Conservation (phyloP, 2,888 invertebrate species). For the Trimorus sp. region DNA sequence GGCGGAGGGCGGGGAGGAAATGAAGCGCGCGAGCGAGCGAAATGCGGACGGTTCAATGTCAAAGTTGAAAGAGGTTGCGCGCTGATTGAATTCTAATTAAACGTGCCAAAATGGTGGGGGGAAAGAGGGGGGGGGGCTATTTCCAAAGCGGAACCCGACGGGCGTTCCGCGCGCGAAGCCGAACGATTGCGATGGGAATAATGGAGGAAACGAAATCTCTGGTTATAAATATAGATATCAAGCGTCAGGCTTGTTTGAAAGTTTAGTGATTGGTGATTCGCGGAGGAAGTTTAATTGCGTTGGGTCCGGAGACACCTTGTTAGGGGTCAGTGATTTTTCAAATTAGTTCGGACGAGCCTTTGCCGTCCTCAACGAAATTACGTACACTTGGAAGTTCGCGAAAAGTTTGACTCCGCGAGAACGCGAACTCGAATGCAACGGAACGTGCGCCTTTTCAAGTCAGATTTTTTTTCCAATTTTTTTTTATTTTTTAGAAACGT, state of each 20-base stretch:
- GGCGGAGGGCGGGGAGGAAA: background rate
- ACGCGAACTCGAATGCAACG: conserved; percentile 10
- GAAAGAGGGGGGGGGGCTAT: background rate
- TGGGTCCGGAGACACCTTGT: conserved; percentile 51
- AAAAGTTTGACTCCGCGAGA: conserved; percentile 20
- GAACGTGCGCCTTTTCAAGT: background rate
- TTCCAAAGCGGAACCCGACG: background rate
- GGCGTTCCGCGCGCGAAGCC: background rate
- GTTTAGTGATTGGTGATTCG: conserved; percentile 58
- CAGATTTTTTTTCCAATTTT: too few species aligned
- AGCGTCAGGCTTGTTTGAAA: conserved; percentile 59
- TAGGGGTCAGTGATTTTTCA: conserved; percentile 54
- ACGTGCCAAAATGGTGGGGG: conserved; percentile 79
- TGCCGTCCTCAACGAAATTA: background rate
- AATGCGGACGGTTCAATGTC: conserved; percentile 54
- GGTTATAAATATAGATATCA: conserved; percentile 55
- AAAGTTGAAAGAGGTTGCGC: conserved; percentile 77
- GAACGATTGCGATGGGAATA: conserved; percentile 9
- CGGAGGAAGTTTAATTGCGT: conserved; percentile 46
- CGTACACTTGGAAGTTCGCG: conserved; percentile 9
- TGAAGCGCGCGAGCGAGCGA: conserved; percentile 24
- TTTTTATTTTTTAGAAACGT: too few species aligned
- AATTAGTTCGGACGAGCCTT: conserved; percentile 38
- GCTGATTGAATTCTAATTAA: conserved; percentile 80
- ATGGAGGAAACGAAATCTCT: conserved; percentile 37